Evolutionary conservation across 2,113 vertebrate genomes (phyloP).

Genomic region (Microtus pennsylvanicus): DNA sequence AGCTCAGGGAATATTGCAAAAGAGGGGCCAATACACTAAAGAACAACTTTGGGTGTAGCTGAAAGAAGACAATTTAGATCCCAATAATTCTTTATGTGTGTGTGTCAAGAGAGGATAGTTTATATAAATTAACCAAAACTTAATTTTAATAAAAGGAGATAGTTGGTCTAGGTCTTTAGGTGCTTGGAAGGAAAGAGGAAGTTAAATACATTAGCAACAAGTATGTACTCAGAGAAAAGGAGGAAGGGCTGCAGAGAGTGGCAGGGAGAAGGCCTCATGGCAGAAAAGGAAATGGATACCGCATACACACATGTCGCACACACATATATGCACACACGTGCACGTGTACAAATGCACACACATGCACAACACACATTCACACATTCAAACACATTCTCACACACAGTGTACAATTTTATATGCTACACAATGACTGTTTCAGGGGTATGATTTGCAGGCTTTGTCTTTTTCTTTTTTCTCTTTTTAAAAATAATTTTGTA

Average conservation of each 20-base stretch:
- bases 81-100: background rate
- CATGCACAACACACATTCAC: background rate
- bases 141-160: slow-evolving; percentile 32
- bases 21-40: background rate
- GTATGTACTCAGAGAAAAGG: background rate
- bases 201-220: background rate
- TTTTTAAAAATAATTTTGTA: background rate
- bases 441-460: background rate
- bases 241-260: background rate
- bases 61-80: background rate
- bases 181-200: background rate
- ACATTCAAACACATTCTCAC: background rate
- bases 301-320: background rate
- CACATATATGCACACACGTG: too few relatives aligned
- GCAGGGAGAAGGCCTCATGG: background rate
- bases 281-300: background rate
- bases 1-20: background rate
- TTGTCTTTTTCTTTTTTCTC: background rate
- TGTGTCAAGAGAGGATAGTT: background rate
- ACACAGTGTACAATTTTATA: background rate
- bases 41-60: background rate
- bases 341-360: too few relatives aligned
- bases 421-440: background rate
- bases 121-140: background rate
- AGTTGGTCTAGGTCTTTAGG: background rate